A percentile compares a stretch with the other conserved stretches of the same genome.
phyloP scores from a whole-genome alignment of 2,888 invertebrate genomes.

The Onthophagus sagittarius region DNA sequence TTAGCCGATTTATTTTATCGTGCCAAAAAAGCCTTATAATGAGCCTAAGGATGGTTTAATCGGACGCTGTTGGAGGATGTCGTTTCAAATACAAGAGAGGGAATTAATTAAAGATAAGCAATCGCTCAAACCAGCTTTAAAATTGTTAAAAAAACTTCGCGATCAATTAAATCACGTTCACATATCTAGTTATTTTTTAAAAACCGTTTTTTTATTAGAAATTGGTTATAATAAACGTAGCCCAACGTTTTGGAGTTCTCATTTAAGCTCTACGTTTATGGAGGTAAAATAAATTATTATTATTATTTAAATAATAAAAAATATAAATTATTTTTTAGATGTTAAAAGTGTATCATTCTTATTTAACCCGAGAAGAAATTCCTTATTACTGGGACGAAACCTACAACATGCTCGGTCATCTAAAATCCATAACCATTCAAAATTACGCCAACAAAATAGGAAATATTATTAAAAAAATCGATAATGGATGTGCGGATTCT shows the following conservation, averaged over 20 bases:
- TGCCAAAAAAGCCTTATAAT: conserved; percentile 39
- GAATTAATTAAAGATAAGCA: conserved; percentile 35
- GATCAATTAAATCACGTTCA: conserved; percentile 40
- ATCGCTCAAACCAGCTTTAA: conserved; percentile 40
- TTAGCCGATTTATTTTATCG: conserved; percentile 37
- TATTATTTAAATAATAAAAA: no score
- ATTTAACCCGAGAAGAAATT: conserved; percentile 33
- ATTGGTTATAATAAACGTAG: conserved; percentile 16
- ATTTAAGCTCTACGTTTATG: conserved; percentile 39
- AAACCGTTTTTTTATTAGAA: conserved; percentile 48
- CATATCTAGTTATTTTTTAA: conserved; percentile 51
- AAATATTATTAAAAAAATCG: conserved; percentile 46
- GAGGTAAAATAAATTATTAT: no score
- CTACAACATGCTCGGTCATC: conserved; percentile 38
- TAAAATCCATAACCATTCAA: conserved; percentile 28
- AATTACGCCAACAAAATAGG: conserved; percentile 46
- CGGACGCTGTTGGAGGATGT: conserved; percentile 43
- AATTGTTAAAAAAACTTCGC: conserved; percentile 46
- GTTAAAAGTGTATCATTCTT: conserved; percentile 38
- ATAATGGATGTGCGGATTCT: conserved; percentile 34
- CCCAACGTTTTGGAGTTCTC: conserved; percentile 31
- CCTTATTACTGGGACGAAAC: conserved; percentile 46
- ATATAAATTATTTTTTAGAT: conserved; percentile 44
- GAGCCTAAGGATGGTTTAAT: not conserved
- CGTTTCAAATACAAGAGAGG: conserved; percentile 47